A percentile compares a stretch with the other conserved stretches of the same genome.
Evolutionary conservation across 2,797 vertebrate genomes (phyloP).

Genomic region (Muscicapa striata): DNA sequence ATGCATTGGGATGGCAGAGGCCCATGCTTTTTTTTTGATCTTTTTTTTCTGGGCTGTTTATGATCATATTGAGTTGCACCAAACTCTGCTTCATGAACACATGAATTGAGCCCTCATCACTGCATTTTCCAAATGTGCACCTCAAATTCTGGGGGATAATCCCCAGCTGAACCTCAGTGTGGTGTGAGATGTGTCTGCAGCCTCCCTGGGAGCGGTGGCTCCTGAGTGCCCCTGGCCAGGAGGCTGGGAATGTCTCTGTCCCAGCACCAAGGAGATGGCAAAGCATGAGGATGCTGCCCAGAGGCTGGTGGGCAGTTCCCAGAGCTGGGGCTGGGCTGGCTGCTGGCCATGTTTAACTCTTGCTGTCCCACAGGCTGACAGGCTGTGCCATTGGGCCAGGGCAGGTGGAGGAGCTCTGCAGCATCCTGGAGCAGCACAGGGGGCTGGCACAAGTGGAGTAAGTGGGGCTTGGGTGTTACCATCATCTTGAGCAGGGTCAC

Average conservation of each 20-base stretch:
- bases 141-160: not conserved
- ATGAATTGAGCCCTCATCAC: not conserved
- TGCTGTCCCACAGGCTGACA: conserved; percentile 73
- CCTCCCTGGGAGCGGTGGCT: not conserved
- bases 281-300: not conserved
- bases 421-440: conserved; percentile 70
- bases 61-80: not conserved
- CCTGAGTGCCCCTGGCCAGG: not conserved
- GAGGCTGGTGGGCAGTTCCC: not conserved
- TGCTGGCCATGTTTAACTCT: not conserved
- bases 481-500: not conserved
- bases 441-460: conserved; percentile 83
- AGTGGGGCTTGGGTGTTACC: conserved; percentile 20
- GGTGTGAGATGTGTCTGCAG: not conserved
- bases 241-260: not conserved
- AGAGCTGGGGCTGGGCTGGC: not conserved
- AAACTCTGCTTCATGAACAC: not conserved
- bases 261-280: not conserved
- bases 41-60: not conserved
- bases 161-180: not conserved
- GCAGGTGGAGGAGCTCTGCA: conserved; percentile 73
- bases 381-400: conserved; percentile 72
- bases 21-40: fast-evolving
- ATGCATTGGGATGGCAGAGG: not conserved
- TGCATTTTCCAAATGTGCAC: not conserved